Base-by-base conservation (phyloP, 2,888 invertebrate species). In the Cosmopolites sordidus region DNA sequence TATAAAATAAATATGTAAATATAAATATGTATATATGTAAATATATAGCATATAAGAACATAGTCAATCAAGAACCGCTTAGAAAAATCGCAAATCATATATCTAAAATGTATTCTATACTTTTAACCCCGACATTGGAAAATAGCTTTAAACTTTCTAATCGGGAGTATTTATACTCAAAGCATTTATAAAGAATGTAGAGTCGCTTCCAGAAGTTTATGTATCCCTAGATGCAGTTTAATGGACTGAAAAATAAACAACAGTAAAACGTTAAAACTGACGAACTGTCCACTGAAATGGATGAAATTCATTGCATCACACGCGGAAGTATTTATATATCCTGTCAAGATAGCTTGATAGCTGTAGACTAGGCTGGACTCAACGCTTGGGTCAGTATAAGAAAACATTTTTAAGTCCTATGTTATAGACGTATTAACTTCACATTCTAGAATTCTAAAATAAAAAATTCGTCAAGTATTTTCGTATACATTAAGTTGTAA, bases 291-390 rank as follows among this genome's bases (percentile, higher is more conserved):
- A 37, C 14, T 43, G 2, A 15, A 42, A 18, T 37, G 43, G 49
- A 50, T 43, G 43, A 18, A 27, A 27, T 43, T 50, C 16, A 38
- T 50, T 29, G 30, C 16, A 3, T 16, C 33, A 16, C 16, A 33
- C 33, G 12, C 33, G 33, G 43, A n/a, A 43, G 22, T 37, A 43
- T 50, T 50, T 50, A 43, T 50, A 38, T 50, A 44, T 33, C 43
- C 43, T 38, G 30, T 37, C 29, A 16, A 43, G 39, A 50, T 43
- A 27, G 39, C 43, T 17, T n/a, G n/a, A n/a, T n/a, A n/a, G n/a
- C n/a, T n/a, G n/a, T 22, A 39, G 43, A 50, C 37, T 4, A 33
- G 33, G 37, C 43, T 39, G 43, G 49, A 44, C 49, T 50, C 37
- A 17, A 18, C 22, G 45, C 38, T 15, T 17, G 43, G 33, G 33